Percentiles rank a stretch among this genome's conserved stretches.
phyloP scores from a whole-genome alignment of 2,797 vertebrate genomes.

The Aldrovandia affinis region DNA sequence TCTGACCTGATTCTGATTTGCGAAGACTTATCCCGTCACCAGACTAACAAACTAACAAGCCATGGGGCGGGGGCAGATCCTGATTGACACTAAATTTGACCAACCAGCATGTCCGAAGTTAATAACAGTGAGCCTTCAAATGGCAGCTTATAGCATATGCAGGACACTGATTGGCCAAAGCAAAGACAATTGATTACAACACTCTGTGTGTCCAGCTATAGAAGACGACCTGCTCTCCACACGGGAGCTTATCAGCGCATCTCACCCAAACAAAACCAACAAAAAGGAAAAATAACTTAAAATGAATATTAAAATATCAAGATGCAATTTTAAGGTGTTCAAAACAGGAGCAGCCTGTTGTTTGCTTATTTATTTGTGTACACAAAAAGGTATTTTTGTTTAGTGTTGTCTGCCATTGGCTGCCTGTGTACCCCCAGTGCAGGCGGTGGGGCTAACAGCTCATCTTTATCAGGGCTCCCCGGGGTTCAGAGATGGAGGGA shows the following conservation, averaged over 20 bases:
- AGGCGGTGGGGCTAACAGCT: neutral
- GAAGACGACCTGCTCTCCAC: neutral
- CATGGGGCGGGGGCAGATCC: neutral
- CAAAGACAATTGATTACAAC: neutral
- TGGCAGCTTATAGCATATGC: neutral
- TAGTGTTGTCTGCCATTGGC: too few species aligned
- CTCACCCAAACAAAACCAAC: neutral
- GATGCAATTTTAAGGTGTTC: too few species aligned
- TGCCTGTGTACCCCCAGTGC: too few species aligned
- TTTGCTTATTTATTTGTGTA: too few species aligned
- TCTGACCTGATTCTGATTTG: neutral
- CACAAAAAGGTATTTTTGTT: too few species aligned
- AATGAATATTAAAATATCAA: neutral
- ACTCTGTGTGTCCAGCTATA: neutral
- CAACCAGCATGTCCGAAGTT: neutral
- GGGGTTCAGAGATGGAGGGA: neutral
- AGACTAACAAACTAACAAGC: neutral
- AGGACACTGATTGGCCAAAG: neutral
- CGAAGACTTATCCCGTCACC: neutral
- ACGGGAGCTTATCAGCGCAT: neutral
- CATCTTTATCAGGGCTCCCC: neutral
- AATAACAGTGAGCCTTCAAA: neutral
- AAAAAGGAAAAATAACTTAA: neutral
- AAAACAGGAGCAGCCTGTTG: too few species aligned
- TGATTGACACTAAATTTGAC: neutral